Evolutionary conservation across 2,888 invertebrate species (phyloP).

Genomic region (Eupithecia tripunctaria): DNA sequence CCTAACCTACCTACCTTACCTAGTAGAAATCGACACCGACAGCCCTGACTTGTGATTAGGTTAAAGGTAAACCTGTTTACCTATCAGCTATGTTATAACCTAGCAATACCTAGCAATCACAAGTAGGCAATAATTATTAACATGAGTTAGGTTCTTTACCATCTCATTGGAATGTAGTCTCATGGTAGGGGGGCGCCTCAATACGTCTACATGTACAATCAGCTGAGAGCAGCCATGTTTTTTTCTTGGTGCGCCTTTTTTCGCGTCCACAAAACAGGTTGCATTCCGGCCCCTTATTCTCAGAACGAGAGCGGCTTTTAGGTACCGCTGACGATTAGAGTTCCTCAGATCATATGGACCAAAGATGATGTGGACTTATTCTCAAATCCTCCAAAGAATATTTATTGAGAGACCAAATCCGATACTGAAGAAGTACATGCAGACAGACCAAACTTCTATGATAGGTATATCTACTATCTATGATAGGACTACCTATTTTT

Average conservation of each 20-base stretch:
- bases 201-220: constrained; percentile 31
- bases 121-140: not conserved
- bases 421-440: too few species aligned
- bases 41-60: too few species aligned
- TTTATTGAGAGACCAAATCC: not conserved
- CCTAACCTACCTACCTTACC: not conserved
- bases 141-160: not conserved
- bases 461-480: too few species aligned
- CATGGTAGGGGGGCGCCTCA: constrained; percentile 45
- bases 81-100: too few species aligned
- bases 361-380: not conserved
- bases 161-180: constrained; percentile 18
- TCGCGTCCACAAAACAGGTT: constrained; percentile 39
- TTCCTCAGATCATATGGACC: constrained; percentile 18
- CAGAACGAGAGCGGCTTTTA: constrained; percentile 29
- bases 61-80: too few species aligned
- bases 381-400: not conserved
- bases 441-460: too few species aligned
- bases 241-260: constrained; percentile 42
- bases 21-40: too few species aligned
- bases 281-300: constrained; percentile 34
- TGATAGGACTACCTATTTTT: too few species aligned
- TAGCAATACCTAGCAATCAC: not conserved
- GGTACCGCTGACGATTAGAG: constrained; percentile 34
- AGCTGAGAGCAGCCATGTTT: constrained; percentile 44